These are phyloP conservation scores for Aepyceros melampus DNA, from an alignment of 2,113 vertebrate species.

Conservation along the genomic window DNA sequence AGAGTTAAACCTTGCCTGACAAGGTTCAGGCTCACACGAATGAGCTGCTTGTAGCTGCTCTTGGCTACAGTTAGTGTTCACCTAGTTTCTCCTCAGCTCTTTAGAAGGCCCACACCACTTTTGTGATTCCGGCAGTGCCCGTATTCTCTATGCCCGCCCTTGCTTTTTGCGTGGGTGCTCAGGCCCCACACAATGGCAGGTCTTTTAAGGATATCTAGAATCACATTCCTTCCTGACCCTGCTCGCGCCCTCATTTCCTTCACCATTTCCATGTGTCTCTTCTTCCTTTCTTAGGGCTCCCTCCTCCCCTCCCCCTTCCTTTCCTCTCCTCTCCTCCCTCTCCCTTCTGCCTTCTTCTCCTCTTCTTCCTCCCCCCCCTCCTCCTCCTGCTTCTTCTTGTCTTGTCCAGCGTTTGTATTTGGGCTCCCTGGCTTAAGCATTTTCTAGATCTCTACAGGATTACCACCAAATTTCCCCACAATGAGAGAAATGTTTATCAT, in stretches of 20 bases:
- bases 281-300: neutral
- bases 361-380: neutral
- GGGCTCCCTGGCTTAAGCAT: neutral
- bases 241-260: neutral
- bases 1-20: neutral
- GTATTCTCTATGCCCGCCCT: neutral
- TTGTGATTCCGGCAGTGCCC: neutral
- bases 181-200: neutral
- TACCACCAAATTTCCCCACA: neutral
- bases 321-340: too few relatives aligned
- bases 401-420: neutral
- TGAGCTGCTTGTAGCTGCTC: neutral
- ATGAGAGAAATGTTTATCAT: neutral
- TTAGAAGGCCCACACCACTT: neutral
- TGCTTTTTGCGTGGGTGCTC: neutral
- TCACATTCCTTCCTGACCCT: neutral
- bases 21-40: neutral
- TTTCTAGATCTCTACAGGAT: neutral
- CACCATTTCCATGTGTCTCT: neutral
- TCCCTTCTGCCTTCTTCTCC: too few relatives aligned
- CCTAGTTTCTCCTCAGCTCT: neutral
- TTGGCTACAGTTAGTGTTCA: neutral
- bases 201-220: neutral
- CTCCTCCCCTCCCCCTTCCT: fast-evolving
- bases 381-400: neutral